phyloP scores from a whole-genome alignment of 2,888 invertebrate species.

The Brachycybe producta region DNA sequence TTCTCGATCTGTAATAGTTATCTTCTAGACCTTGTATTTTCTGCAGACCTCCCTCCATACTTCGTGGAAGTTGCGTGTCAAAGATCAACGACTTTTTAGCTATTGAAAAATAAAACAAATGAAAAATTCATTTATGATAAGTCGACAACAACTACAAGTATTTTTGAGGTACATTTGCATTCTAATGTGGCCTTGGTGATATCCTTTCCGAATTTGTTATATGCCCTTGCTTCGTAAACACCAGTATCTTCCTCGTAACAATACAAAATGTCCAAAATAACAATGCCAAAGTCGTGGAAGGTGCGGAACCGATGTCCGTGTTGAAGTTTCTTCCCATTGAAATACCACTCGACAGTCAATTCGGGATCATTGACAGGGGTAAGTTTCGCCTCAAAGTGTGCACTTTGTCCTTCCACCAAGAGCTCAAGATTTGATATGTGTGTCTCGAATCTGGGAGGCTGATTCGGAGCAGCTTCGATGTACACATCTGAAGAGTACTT shows the following conservation, averaged over 20 bases:
- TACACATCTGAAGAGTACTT: slow-evolving; percentile 18
- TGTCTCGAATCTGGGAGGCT: slow-evolving; percentile 78
- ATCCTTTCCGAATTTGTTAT: slow-evolving; percentile 80
- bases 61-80: slow-evolving; percentile 84
- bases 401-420: slow-evolving; percentile 86
- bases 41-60: slow-evolving; percentile 89
- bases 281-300: slow-evolving; percentile 94
- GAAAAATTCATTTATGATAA: not conserved
- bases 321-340: slow-evolving; percentile 79
- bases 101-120: slow-evolving; percentile 5
- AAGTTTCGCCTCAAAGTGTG: slow-evolving; percentile 70
- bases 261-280: slow-evolving; percentile 85
- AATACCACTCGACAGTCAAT: slow-evolving; percentile 82
- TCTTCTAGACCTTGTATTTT: slow-evolving; percentile 87
- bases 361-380: slow-evolving; percentile 91
- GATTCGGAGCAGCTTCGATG: slow-evolving; percentile 17
- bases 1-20: slow-evolving; percentile 62
- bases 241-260: slow-evolving; percentile 95
- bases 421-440: slow-evolving; percentile 72
- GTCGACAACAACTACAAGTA: not conserved
- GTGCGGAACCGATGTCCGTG: slow-evolving; percentile 81
- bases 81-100: slow-evolving; percentile 75
- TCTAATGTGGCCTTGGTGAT: slow-evolving; percentile 69
- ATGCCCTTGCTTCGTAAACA: slow-evolving; percentile 81
- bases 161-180: slow-evolving; percentile 47